These are phyloP conservation scores for Drosophila nikananu DNA, from an alignment of 1,140 invertebrate genomes.

Conservation along the genomic window DNA sequence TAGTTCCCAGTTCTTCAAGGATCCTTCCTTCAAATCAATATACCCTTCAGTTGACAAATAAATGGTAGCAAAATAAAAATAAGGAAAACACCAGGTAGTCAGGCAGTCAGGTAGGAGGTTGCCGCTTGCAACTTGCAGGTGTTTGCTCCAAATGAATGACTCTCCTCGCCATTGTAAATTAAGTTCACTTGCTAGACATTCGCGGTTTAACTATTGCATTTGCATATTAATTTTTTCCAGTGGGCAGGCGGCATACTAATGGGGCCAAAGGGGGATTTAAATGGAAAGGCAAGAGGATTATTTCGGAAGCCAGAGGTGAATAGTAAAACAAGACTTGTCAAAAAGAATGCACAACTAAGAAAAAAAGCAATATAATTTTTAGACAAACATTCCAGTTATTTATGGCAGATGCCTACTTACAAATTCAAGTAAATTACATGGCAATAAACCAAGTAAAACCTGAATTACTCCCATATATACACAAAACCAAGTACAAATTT, in stretches of 20 bases:
- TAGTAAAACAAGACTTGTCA: not conserved
- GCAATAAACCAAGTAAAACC: not conserved
- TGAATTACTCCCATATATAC: constrained; percentile 4
- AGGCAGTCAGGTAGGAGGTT: constrained; percentile 33
- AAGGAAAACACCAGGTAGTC: not conserved
- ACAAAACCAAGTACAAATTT: not conserved
- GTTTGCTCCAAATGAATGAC: constrained; percentile 76
- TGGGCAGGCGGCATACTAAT: constrained; percentile 29
- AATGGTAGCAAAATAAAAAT: not conserved
- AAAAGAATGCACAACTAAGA: not conserved
- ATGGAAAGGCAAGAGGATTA: constrained; percentile 13
- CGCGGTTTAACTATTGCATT: constrained; percentile 39
- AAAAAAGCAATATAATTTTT: not conserved
- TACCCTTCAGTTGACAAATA: not conserved
- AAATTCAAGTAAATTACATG: constrained; percentile 5
- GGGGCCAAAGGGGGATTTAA: constrained; percentile 22
- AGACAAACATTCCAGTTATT: not conserved
- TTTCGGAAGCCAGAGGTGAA: not conserved
- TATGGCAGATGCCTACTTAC: not conserved
- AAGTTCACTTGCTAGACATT: constrained; percentile 59
- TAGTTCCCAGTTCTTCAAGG: not conserved
- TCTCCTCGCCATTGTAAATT: constrained; percentile 75
- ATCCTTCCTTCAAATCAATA: not conserved
- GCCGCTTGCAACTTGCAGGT: constrained; percentile 64
- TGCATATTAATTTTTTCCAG: constrained; percentile 47